Evolutionary conservation across 37 sponge, comb jelly and placozoan genomes (phyloP).

Genomic region (Spongia lamella): DNA sequence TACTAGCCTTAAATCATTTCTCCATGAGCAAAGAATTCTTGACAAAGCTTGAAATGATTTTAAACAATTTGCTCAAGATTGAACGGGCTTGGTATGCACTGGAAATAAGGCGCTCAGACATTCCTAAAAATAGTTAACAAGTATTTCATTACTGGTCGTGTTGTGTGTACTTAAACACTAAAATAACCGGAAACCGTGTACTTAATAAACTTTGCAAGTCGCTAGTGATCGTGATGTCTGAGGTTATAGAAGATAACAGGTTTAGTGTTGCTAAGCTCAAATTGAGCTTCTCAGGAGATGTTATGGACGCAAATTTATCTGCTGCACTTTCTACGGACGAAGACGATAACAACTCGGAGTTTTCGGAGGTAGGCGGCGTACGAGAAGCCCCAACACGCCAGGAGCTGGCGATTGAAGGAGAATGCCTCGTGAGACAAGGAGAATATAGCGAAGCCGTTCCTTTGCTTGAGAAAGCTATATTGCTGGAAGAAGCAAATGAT

Average conservation of each 20-base stretch:
- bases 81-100: slow-evolving; percentile 82
- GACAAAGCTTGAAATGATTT: slow-evolving; percentile 51
- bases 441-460: slow-evolving; percentile 75
- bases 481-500: slow-evolving; percentile 62
- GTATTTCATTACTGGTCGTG: too few species aligned
- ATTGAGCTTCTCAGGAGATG: slow-evolving; percentile 56
- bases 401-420: slow-evolving; percentile 82
- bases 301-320: slow-evolving; percentile 55
- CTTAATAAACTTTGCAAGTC: too few species aligned
- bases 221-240: too few species aligned
- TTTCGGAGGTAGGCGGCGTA: slow-evolving; percentile 33
- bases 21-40: slow-evolving; percentile 32
- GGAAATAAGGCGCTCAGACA: slow-evolving; percentile 75
- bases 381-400: slow-evolving; percentile 68
- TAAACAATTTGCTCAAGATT: slow-evolving; percentile 61
- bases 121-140: too few species aligned
- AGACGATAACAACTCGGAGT: slow-evolving; percentile 24
- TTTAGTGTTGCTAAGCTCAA: slow-evolving; percentile 52
- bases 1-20: slow-evolving; percentile 27
- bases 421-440: slow-evolving; percentile 69
- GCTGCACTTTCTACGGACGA: slow-evolving; percentile 45
- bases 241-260: slow-evolving; percentile 28
- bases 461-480: slow-evolving; percentile 67
- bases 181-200: too few species aligned
- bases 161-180: too few species aligned